Evolutionary conservation across 2,113 vertebrate species (phyloP).

Genomic region (Felis catus): DNA sequence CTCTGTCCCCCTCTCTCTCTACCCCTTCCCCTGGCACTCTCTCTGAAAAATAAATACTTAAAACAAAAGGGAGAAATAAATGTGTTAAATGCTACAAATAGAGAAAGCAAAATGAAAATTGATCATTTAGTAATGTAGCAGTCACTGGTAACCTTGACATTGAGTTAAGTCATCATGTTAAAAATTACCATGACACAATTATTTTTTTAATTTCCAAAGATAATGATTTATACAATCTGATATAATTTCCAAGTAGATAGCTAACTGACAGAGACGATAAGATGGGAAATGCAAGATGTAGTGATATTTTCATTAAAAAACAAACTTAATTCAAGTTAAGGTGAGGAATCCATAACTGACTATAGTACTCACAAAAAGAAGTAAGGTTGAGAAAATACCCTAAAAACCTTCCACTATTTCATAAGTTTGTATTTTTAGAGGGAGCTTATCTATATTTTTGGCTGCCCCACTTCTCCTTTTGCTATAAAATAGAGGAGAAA

Average conservation of each 20-base stretch:
- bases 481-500: neutral
- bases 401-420: neutral
- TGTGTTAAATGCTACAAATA: neutral
- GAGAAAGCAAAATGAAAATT: neutral
- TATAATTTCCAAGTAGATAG: neutral
- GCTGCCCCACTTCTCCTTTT: neutral
- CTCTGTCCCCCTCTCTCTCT: no score
- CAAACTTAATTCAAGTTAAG: neutral
- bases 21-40: no score
- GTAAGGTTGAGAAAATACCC: neutral
- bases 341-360: neutral
- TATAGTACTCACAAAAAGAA: neutral
- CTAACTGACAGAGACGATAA: neutral
- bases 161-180: neutral
- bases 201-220: neutral
- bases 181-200: neutral
- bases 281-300: neutral
- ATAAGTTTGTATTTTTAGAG: slow-evolving; percentile 23
- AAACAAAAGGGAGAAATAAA: neutral
- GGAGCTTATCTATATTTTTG: neutral
- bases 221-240: neutral
- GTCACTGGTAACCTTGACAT: neutral
- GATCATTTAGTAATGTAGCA: neutral
- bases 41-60: no score
- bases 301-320: neutral